Conservation (phyloP, 2,113 vertebrate genomes). For the Nesoenas mayeri region DNA sequence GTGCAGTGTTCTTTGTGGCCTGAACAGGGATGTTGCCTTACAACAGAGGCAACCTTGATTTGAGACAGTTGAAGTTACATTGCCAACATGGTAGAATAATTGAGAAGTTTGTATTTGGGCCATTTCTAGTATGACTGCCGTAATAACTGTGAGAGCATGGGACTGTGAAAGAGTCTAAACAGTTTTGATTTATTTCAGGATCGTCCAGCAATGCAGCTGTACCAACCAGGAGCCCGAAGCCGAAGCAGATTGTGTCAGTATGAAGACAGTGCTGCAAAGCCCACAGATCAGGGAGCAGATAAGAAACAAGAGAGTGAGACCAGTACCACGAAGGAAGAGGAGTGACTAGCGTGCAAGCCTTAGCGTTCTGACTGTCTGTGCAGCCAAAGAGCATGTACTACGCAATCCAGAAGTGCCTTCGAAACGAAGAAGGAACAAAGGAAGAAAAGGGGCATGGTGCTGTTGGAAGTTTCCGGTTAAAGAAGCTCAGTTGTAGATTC, state of each 20-base stretch:
- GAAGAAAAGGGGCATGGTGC: constrained; percentile 65
- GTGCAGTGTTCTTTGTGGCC: background rate
- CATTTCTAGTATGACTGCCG: background rate
- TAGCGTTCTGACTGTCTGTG: constrained; percentile 77
- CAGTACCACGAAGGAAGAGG: constrained; percentile 82
- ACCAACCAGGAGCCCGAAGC: constrained; percentile 92
- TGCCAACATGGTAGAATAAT: background rate
- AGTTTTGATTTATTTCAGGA: constrained; percentile 80
- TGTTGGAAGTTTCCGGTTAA: constrained; percentile 72
- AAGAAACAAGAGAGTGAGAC: constrained; percentile 83
- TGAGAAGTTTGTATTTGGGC: background rate
- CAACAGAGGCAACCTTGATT: background rate
- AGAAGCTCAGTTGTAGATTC: constrained; percentile 64
- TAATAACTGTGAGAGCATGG: background rate
- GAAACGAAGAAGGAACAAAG: constrained; percentile 69
- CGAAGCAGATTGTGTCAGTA: constrained; percentile 78
- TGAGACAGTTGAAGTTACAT: background rate
- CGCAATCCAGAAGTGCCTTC: constrained; percentile 90
- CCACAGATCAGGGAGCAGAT: constrained; percentile 73
- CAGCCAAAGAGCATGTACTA: constrained; percentile 86
- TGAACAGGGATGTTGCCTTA: background rate
- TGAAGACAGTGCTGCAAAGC: constrained; percentile 73
- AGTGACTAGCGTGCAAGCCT: constrained; percentile 73
- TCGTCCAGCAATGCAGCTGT: constrained; percentile 96
- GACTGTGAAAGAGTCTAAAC: constrained; percentile 9